phyloP scores from a whole-genome alignment of 1,140 invertebrate genomes.

The Octopus sinensis region DNA sequence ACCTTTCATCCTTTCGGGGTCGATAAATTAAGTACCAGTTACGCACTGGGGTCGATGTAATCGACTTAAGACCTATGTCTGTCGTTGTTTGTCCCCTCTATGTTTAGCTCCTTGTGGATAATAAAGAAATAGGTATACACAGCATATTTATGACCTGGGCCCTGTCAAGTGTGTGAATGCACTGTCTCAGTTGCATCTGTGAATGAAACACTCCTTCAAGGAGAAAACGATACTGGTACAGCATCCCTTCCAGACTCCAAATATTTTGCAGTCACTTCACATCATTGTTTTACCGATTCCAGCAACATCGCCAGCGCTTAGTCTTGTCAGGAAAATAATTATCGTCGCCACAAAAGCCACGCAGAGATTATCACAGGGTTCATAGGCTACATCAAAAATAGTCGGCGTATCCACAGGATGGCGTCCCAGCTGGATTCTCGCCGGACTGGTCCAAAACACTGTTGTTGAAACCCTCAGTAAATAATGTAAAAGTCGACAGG shows the following conservation, averaged over 20 bases:
- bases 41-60: too few species aligned
- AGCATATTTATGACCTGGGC: too few species aligned
- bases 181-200: too few species aligned
- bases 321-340: background rate
- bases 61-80: too few species aligned
- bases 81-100: too few species aligned
- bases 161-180: too few species aligned
- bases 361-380: background rate
- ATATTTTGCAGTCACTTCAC: conserved; percentile 1
- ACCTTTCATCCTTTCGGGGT: too few species aligned
- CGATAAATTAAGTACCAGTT: too few species aligned
- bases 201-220: too few species aligned
- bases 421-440: background rate
- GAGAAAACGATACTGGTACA: background rate
- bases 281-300: background rate
- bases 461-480: background rate
- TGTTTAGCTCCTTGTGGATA: too few species aligned
- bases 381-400: conserved; percentile 15
- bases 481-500: conserved; percentile 4
- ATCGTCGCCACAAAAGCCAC: conserved; percentile 3
- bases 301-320: conserved; percentile 3
- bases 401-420: conserved; percentile 13
- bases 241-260: background rate
- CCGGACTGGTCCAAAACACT: conserved; percentile 13
- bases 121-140: too few species aligned